These are phyloP conservation scores for Sebastes steindachneri DNA, from an alignment of 2,797 vertebrate genomes.

Conservation along the genomic window DNA sequence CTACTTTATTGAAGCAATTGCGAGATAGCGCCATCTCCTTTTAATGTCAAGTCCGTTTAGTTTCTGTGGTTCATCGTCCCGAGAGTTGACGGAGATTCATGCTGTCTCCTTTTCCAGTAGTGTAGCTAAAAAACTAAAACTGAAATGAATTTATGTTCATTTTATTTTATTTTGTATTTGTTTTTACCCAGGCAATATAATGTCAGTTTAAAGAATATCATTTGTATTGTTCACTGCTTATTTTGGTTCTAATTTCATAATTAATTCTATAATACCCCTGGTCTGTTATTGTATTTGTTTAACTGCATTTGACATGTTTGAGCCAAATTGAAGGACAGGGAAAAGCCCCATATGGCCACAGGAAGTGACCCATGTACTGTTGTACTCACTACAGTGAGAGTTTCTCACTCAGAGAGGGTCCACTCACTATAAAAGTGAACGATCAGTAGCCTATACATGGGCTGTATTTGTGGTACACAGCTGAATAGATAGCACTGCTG, in stretches of 20 bases:
- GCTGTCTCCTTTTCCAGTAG: too few relatives aligned
- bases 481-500: not conserved
- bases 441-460: not conserved
- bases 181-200: too few relatives aligned
- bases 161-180: fast-evolving
- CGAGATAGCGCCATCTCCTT: too few relatives aligned
- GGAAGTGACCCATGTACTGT: fast-evolving
- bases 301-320: not conserved
- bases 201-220: too few relatives aligned
- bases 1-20: too few relatives aligned
- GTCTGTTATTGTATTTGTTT: not conserved
- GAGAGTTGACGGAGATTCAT: too few relatives aligned
- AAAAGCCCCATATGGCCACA: not conserved
- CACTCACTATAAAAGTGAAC: not conserved
- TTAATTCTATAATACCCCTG: too few relatives aligned
- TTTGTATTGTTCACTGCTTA: fast-evolving
- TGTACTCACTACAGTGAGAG: not conserved
- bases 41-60: too few relatives aligned
- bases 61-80: too few relatives aligned
- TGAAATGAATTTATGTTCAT: too few relatives aligned
- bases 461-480: not conserved
- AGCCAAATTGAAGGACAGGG: not conserved
- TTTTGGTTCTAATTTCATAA: too few relatives aligned
- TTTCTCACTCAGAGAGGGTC: not conserved
- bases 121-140: too few relatives aligned